Base-by-base conservation (phyloP, 35 echinoderm and acorn worm genomes). In the Diadema setosum region DNA sequence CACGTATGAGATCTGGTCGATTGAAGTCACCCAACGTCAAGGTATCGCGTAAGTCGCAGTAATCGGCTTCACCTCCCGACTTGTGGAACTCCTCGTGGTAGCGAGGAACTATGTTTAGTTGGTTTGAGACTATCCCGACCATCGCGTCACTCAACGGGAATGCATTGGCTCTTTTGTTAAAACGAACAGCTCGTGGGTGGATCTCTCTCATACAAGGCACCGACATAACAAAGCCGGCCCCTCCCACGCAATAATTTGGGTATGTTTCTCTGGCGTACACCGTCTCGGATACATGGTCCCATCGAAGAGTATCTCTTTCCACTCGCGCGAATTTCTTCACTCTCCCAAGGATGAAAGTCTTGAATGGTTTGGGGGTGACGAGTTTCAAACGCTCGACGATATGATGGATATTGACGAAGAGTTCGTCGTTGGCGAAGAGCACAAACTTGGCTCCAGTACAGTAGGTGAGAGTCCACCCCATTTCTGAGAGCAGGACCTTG, bases 181-280 rank as follows among this genome's bases (percentile, higher is more conserved):
- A 85, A 49, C 36, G 23, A 30, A 88, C 39, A 8, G 45, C 85
- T 33, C 81, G 56, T 5, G 65, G 35, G 39, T 87, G 86, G 0
- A 81, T 85, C 30, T 70, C 55, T 70, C 69, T 36, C 11, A 96
- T 80, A 46, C 91, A 96, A 9, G 64, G 39, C 45, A 52, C 42
- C n/a, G 94, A 96, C 4, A 96, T 61, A 6, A 96, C 67, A 81
- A 88, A 91, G 1, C 94, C 94, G 0, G 94, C 94, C 2, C 94
- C 94, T 18, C 89, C 94, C 1, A 96, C 86, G 57, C 94, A 96
- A 81, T 87, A 91, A 44, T 88, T 87, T 4, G 94, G 94, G 70
- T 96, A 96, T 9, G 73, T 67, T 58, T 92, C 94, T 32, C 46
- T 78, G 0, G 85, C 15, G 58, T 80, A 96, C 43, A 55, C 80